A percentile compares a stretch with the other conserved stretches of the same genome.
Conservation (phyloP, 2,888 invertebrate genomes). For the Hyalella azteca region DNA sequence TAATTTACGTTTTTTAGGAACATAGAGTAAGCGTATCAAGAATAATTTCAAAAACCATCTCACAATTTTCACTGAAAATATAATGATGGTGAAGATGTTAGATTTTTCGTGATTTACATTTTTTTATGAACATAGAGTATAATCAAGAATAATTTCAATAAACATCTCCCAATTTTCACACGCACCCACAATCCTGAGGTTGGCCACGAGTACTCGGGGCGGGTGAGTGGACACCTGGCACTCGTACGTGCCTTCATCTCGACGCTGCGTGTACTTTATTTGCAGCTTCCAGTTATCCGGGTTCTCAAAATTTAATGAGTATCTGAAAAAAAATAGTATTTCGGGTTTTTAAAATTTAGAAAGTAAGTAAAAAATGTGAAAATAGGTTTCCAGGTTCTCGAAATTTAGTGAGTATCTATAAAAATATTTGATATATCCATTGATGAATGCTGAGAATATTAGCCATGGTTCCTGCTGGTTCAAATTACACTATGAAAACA, state of each 20-base stretch:
- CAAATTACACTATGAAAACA: too few relatives aligned
- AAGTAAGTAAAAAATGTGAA: too few relatives aligned
- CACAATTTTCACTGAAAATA: too few relatives aligned
- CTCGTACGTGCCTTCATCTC: slow-evolving; percentile 80
- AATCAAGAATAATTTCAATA: too few relatives aligned
- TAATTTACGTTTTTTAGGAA: too few relatives aligned
- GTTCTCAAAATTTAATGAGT: slow-evolving; percentile 73
- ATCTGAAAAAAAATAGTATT: slow-evolving; percentile 71
- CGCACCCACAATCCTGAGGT: slow-evolving; percentile 70
- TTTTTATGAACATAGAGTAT: too few relatives aligned
- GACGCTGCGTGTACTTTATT: slow-evolving; percentile 75
- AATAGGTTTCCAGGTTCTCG: slow-evolving; percentile 76
- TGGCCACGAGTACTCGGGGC: slow-evolving; percentile 73
- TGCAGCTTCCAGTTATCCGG: slow-evolving; percentile 80
- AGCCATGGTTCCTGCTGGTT: too few relatives aligned
- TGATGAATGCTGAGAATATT: too few relatives aligned
- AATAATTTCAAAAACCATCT: background rate
- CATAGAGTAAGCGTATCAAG: background rate
- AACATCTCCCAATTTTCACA: background rate
- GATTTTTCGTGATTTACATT: too few relatives aligned
- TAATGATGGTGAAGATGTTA: too few relatives aligned
- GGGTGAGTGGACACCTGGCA: slow-evolving; percentile 82
- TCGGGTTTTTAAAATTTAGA: too few relatives aligned
- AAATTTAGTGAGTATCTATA: slow-evolving; percentile 74
- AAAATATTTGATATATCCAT: too few relatives aligned